Percentiles rank a stretch among this genome's conserved stretches.
These are phyloP conservation scores for Hyposoter didymator DNA, from an alignment of 2,888 invertebrate genomes.

Conservation along the genomic window DNA sequence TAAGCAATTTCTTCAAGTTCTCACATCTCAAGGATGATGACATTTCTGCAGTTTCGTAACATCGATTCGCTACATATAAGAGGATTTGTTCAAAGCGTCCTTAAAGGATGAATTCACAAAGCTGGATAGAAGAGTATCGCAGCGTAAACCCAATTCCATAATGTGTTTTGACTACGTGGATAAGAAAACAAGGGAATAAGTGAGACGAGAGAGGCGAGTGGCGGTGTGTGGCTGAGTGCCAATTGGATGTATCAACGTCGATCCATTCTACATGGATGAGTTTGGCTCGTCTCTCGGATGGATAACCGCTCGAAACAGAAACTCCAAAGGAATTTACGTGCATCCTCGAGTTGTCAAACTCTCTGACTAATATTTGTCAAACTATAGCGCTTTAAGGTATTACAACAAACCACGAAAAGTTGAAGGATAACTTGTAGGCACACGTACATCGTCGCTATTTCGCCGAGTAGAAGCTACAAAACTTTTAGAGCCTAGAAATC, in stretches of 20 bases:
- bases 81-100: conserved; percentile 2
- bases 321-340: conserved; percentile 35
- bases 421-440: neutral
- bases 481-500: conserved; percentile 19
- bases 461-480: conserved; percentile 5
- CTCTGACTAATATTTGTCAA: conserved; percentile 44
- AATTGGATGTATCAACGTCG: conserved; percentile 74
- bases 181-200: conserved; percentile 31
- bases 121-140: conserved; percentile 20
- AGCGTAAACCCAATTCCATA: conserved; percentile 69
- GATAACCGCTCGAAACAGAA: conserved; percentile 22
- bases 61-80: neutral
- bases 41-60: neutral
- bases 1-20: neutral
- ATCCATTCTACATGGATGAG: conserved; percentile 45
- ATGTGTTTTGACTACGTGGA: conserved; percentile 39
- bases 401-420: conserved; percentile 51
- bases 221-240: conserved; percentile 74
- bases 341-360: conserved; percentile 27
- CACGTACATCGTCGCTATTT: neutral
- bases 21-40: neutral
- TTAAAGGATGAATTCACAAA: conserved; percentile 20
- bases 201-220: conserved; percentile 30
- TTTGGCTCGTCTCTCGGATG: conserved; percentile 30
- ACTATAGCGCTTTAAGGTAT: conserved; percentile 42